These are phyloP conservation scores for Ashinkailepas kermadecensis DNA, from an alignment of 2,888 invertebrate species.

Conservation along the genomic window DNA sequence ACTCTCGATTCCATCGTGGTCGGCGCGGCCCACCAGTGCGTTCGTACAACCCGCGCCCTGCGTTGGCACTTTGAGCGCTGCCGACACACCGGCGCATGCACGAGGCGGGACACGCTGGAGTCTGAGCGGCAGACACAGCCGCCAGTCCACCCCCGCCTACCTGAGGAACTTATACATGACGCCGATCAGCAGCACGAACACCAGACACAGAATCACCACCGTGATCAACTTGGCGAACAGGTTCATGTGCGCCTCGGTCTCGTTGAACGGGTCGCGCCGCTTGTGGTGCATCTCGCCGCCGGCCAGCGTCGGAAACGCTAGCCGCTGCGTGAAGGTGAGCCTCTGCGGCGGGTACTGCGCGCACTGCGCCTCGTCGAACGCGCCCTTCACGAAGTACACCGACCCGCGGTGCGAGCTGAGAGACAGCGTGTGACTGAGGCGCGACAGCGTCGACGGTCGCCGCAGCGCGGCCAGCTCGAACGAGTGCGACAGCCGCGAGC, in stretches of 20 bases:
- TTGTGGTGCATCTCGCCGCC: constrained; percentile 31
- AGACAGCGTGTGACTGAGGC: neutral
- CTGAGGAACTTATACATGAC: constrained; percentile 31
- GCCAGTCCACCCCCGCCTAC: neutral
- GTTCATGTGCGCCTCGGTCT: constrained; percentile 80
- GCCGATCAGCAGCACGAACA: constrained; percentile 31
- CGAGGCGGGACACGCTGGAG: too few species aligned
- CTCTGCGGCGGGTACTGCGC: constrained; percentile 28
- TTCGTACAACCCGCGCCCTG: too few species aligned
- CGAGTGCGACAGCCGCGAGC: too few species aligned
- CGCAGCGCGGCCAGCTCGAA: too few species aligned
- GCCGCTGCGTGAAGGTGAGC: constrained; percentile 33
- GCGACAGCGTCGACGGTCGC: neutral
- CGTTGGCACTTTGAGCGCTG: too few species aligned
- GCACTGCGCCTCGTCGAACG: constrained; percentile 23
- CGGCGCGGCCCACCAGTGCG: too few species aligned
- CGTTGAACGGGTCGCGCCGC: constrained; percentile 53
- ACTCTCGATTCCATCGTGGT: too few species aligned
- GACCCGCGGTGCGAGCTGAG: neutral
- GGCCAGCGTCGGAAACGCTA: constrained; percentile 32
- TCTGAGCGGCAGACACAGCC: too few species aligned
- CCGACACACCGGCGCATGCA: too few species aligned
- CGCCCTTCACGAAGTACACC: constrained; percentile 9
- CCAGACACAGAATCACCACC: constrained; percentile 31
- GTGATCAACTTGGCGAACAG: constrained; percentile 49